Base-by-base conservation (phyloP, 2,113 vertebrate species). In the Phoenicopterus ruber region DNA sequence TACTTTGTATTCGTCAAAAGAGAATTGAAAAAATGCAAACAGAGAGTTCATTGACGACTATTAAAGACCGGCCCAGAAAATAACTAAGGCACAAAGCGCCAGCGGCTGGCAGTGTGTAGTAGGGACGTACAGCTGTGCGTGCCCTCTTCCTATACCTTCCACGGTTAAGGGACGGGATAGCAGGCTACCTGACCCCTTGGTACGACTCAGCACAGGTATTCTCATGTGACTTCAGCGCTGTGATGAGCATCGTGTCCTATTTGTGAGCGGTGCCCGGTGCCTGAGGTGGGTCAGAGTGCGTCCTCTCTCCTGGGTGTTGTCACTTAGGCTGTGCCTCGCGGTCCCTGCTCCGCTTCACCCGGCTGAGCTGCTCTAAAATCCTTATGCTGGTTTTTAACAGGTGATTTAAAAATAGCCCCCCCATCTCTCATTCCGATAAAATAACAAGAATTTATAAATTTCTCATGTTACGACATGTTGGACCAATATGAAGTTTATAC, bases 181-280 rank as follows among this genome's bases (percentile, higher is more conserved):
- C 16, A 44, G 63, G 17, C 46, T 61, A 15, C 20, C 55, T 82
- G 44, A 57, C 31, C 36, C 36, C 44, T 42, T 49, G 63, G 32
- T n/a, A 10, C 20, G 46, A 20, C 76, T 32, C 24, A 2, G 46
- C 46, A 74, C 25, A 15, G 36, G 17, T 52, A 24, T 55, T 91
- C 67, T 76, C 36, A 1, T 31, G 9, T 25, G 21, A 34, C 16
- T 26, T 81, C 44, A 63, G 38, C 0, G 0, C 54, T 69, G 88
- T 31, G 46, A 11, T 52, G 62, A 63, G 13, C 21, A 17, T 42
- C 2, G 0, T 5, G 32, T 70, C 62, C 44, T 47, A 21, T 3
- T 57, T 77, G 42, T n/a, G 0, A 0, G 40, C 3, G 6, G 11
- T 50, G 54, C 34, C n/a, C 1, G 1, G 22, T 16, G 20, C 20